A percentile compares a stretch with the other conserved stretches of the same genome.
Evolutionary conservation across 1,140 invertebrate species (phyloP).

Genomic region (Drepana arcuata): DNA sequence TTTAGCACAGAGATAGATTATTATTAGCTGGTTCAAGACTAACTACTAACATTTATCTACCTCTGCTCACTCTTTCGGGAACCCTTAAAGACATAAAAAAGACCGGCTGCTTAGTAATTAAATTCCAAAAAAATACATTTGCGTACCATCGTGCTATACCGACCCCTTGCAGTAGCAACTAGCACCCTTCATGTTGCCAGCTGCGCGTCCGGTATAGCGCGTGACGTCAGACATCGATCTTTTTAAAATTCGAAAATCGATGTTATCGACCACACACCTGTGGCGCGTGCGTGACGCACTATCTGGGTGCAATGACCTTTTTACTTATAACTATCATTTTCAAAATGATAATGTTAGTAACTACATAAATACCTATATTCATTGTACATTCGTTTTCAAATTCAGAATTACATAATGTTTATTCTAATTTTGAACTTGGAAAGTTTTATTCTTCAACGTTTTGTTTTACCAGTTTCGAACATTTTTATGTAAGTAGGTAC

Average conservation of each 20-base stretch:
- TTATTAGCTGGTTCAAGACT: no score
- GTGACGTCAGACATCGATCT: constrained; percentile 60
- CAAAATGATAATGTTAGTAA: no score
- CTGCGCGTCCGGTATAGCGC: constrained; percentile 33
- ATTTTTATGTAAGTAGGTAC: no score
- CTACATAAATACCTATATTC: no score
- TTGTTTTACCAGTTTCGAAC: no score
- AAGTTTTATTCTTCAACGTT: not conserved
- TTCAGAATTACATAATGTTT: not conserved
- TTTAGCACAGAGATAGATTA: no score
- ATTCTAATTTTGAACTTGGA: not conserved
- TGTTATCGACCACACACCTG: constrained; percentile 58
- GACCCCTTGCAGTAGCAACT: constrained; percentile 40
- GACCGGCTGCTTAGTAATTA: no score
- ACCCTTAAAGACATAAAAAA: no score
- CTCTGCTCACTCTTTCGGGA: no score
- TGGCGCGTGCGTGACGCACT: constrained; percentile 30
- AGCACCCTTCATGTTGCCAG: no score
- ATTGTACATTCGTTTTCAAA: no score
- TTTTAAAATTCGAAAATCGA: constrained; percentile 45
- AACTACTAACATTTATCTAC: no score
- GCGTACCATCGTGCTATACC: constrained; percentile 25
- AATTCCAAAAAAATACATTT: constrained; percentile 20
- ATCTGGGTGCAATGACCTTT: constrained; percentile 44
- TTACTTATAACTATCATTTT: not conserved